Evolutionary conservation across 2,113 vertebrate species (phyloP), one percentile per base, ranked within the genome.

Genomic region (Paradisaea rubra): DNA sequence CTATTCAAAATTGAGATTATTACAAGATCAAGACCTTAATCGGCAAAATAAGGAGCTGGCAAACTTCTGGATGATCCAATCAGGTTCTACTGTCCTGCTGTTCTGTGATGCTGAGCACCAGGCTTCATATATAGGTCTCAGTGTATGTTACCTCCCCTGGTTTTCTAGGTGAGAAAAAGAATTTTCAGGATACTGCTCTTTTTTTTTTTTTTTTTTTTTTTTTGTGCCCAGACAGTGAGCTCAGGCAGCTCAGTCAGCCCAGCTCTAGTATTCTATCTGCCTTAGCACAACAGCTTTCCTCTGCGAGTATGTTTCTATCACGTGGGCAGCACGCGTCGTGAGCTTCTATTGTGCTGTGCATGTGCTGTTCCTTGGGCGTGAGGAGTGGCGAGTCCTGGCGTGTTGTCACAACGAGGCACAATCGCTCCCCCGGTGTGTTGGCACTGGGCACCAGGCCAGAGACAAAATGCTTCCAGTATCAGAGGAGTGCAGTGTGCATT

Each of bases 401-500:
- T 13, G 41, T 44, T 79, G 66, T 79, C 70, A 13, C 7, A 72
- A 19, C 0, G 2, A 76, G 30, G 52, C 30, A 39, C 27, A 4
- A 3, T 52, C 7, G 0, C 42, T 72, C 53, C 45, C 87, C 70
- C 2, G 0, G 37, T 20, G 81, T 79, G 83, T 6, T 80, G 71
- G 86, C 61, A 21, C 81, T 87, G 91, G 91, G 89, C 89, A 77
- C 61, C 25, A 18, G 37, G 83, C 88, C 92, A 94, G 56, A 88
- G 56, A 84, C 41, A 71, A 72, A 91, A 61, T 35, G 11, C 87
- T 91, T 92, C 47, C 77, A 79, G 69, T 35, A 22, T 50, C 53
- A 9, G 13, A 57, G 60, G 41, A 84, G 21, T 49, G 45, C 53
- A 53, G 37, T 14, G 24, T 25, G 11, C 70, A 27, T 66, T 86